Conservation (phyloP, 1,140 invertebrate species). For the Dinothrombium tinctorium region DNA sequence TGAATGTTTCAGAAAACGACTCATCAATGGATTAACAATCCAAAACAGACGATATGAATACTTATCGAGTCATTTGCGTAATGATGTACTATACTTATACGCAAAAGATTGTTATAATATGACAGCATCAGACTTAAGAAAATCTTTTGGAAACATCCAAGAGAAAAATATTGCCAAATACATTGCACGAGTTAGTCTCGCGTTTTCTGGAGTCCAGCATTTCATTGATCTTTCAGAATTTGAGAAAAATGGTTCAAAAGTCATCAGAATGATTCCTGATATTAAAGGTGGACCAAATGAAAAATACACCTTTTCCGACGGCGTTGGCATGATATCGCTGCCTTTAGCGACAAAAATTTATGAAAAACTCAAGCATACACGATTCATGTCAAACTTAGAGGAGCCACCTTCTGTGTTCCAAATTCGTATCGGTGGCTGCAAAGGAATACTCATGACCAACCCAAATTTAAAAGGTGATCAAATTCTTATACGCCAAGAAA, state of each 20-base stretch:
- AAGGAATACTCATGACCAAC: constrained; percentile 15
- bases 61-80: constrained; percentile 18
- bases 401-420: constrained; percentile 13
- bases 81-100: constrained; percentile 19
- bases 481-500: constrained; percentile 12
- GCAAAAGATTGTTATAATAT: constrained; percentile 10
- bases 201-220: constrained; percentile 35
- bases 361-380: background rate
- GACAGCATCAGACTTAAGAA: constrained; percentile 10
- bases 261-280: constrained; percentile 8
- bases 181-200: constrained; percentile 20
- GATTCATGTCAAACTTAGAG: too few species aligned
- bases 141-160: constrained; percentile 16
- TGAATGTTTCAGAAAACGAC: too few species aligned
- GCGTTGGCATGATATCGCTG: constrained; percentile 16
- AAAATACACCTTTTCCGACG: constrained; percentile 17
- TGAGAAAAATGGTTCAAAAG: constrained; percentile 16
- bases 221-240: constrained; percentile 40
- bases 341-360: constrained; percentile 11
- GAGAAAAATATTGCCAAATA: constrained; percentile 18
- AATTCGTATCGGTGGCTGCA: constrained; percentile 15
- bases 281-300: background rate
- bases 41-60: too few species aligned
- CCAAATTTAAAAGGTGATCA: constrained; percentile 4
- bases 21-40: too few species aligned